A percentile compares a stretch with the other conserved stretches of the same genome.
Conservation (phyloP, 2,888 invertebrate genomes). For the Andricus curvator region DNA sequence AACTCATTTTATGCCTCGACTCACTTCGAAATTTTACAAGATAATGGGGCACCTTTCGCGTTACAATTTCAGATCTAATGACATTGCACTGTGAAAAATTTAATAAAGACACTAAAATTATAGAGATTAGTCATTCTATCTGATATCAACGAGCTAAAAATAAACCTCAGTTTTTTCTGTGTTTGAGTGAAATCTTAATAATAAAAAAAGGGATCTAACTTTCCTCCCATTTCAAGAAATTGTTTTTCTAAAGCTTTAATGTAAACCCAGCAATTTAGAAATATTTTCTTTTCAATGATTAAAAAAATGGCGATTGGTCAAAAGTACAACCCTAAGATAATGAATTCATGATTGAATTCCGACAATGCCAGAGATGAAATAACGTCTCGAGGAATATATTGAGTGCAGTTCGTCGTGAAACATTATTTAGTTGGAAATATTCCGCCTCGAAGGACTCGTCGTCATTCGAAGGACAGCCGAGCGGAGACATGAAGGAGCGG, state of each 20-base stretch:
- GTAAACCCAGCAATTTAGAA: background rate
- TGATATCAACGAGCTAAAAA: too few species aligned
- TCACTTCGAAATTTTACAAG: too few species aligned
- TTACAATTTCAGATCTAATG: too few species aligned
- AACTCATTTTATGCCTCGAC: too few species aligned
- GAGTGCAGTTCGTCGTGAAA: slow-evolving; percentile 38
- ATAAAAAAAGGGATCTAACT: too few species aligned
- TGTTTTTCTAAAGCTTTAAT: background rate
- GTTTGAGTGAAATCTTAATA: too few species aligned
- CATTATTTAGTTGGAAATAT: slow-evolving; percentile 40
- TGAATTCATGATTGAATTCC: slow-evolving; percentile 36
- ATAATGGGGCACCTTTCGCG: too few species aligned
- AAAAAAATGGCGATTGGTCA: background rate
- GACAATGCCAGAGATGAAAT: slow-evolving; percentile 30
- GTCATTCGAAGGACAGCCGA: slow-evolving; percentile 28
- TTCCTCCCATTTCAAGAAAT: background rate
- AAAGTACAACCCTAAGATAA: slow-evolving; percentile 32
- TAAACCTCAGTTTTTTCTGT: too few species aligned
- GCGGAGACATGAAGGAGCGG: slow-evolving; percentile 34
- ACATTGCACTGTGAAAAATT: too few species aligned
- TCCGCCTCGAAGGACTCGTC: slow-evolving; percentile 32
- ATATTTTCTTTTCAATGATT: too few species aligned
- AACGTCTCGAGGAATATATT: slow-evolving; percentile 38
- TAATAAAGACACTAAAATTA: too few species aligned
- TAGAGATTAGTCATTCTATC: too few species aligned